Base-by-base conservation (phyloP, 2,797 vertebrate genomes). In the Alauda arvensis region DNA sequence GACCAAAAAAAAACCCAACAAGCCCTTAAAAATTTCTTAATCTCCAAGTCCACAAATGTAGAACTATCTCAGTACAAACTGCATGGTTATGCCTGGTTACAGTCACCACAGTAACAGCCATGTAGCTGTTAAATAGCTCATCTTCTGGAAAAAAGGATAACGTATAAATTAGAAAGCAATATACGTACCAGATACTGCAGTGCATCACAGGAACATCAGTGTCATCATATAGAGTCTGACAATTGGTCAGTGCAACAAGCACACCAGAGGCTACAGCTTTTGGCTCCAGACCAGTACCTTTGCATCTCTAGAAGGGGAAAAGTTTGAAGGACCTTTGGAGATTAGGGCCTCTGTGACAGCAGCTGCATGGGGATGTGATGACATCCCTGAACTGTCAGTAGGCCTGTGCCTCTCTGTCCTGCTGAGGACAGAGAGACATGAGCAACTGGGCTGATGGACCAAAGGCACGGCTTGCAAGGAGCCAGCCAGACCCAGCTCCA, bases 21-120 rank as follows among this genome's bases (percentile, higher is more conserved):
- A 15, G 39, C 63, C 53, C 68, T 94, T 78, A 81, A 69, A 85
- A 88, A 80, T 42, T 71, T 69, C 70, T 72, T 63, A 60, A 86
- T 65, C 89, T 46, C 76, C 46, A 70, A 69, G n/a, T 81, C 34
- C 79, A 63, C 78, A 78, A 80, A 60, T 2, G 49, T n/a, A 56
- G 60, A 86, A 85, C 52, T 45, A n/a, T 51, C 62, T 88, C 70
- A 61, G 10, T 15, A 51, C 0, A 3, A 90, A 87, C 70, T 42
- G 43, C 34, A 45, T 34, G 63, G 4, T 85, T 93, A 85, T 94
- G 90, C 91, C 60, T 94, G 77, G 90, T 87, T 94, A 94, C 88
- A 85, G 86, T 92, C 90, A 81, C 82, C 82, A 92, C 88, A 91
- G 91, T 91, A 93, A 94, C 87, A 63, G 46, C 37, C 74, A 18